Evolutionary conservation across 2,113 vertebrate genomes (phyloP), one percentile per base, ranked within the genome.

Genomic region (Grallaria varia): DNA sequence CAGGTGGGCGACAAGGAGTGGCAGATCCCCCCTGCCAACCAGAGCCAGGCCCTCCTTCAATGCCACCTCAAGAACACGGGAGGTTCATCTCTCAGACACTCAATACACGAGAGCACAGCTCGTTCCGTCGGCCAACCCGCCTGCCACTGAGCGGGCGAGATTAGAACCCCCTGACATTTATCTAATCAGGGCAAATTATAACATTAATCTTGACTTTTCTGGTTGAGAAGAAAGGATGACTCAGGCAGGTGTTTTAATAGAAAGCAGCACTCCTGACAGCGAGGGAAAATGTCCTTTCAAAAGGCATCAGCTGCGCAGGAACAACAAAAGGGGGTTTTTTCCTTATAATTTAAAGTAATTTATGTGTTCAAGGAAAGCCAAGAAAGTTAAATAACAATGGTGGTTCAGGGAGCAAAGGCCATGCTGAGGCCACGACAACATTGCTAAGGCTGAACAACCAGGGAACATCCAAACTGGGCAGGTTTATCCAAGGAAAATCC

Each of bases 131-230:
- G 84, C 39, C 55, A 71, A 30, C 76, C 49, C 50, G 33, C 56
- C 4, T 84, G 72, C 84, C 49, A 8, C 7, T 53, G 44, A 45
- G 64, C 4, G 21, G 11, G 33, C 49, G 42, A 60, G 77, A 77
- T 55, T 49, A 95, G 84, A 96, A n/a, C 52, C 81, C 85, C 50
- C 85, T 69, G 83, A 66, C 66, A 67, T 80, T 97, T 82, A 52
- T 63, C 96, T 82, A 56, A 91, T 91, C 91, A 81, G 75, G 67
- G 83, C 78, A 67, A 94, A 96, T 90, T 53, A 72, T 39, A 83
- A 74, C 62, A 25, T 62, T 77, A 80, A 76, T 75, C 71, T 73
- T 59, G n/a, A 19, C 79, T 86, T 60, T 84, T 59, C 90, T 42
- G 3, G 24, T 66, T 49, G 81, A 78, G 76, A 68, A 71, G 68